Percentiles rank a stretch among this genome's conserved stretches.
These are phyloP conservation scores for Callipepla squamata DNA, from an alignment of 2,113 vertebrate genomes.

Conservation along the genomic window DNA sequence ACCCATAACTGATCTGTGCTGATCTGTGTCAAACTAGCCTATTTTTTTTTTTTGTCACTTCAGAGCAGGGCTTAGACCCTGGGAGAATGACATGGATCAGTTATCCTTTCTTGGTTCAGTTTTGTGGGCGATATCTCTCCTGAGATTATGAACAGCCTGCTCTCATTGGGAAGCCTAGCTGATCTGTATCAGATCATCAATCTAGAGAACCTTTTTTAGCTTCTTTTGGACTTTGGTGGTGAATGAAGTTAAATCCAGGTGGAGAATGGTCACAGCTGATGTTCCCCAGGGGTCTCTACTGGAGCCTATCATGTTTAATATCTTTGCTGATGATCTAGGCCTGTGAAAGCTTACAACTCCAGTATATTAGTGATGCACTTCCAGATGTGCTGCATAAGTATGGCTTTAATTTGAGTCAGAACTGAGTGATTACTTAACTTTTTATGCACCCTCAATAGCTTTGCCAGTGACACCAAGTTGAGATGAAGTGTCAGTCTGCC, in stretches of 20 bases:
- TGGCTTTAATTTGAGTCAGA: background rate
- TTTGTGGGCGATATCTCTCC: background rate
- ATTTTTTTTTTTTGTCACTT: background rate
- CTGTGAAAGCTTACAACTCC: background rate
- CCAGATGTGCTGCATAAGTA: background rate
- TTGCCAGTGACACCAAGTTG: no score
- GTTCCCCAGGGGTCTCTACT: no score
- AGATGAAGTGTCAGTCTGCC: no score
- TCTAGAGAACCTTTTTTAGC: background rate
- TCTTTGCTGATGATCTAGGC: no score
- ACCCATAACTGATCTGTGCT: no score
- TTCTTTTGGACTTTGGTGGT: background rate
- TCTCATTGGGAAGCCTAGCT: background rate
- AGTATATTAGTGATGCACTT: rapidly evolving
- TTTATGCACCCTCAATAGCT: background rate
- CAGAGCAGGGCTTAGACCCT: background rate
- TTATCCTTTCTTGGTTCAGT: background rate
- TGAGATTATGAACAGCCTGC: background rate
- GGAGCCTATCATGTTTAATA: no score
- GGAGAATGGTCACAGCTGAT: no score
- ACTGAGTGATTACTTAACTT: background rate
- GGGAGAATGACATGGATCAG: background rate
- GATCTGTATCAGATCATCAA: background rate
- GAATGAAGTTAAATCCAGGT: no score
- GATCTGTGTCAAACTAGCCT: background rate